phyloP scores from a whole-genome alignment of 2,113 vertebrate species.

The Thamnophis sirtalis region DNA sequence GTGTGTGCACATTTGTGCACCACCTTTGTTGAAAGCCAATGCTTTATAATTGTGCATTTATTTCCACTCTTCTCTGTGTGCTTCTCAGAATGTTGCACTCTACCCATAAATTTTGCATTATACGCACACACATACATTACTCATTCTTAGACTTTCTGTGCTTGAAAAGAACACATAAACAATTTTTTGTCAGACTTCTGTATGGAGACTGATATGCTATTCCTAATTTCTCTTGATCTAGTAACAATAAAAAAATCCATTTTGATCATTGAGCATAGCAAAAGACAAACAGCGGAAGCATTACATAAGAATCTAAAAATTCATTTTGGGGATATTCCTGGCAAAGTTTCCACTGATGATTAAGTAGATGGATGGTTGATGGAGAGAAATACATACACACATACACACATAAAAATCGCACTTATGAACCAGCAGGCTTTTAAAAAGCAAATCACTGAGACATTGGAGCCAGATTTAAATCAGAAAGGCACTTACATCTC shows the following conservation, averaged over 20 bases:
- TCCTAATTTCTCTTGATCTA: neutral
- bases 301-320: neutral
- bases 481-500: neutral
- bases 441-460: neutral
- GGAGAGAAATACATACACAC: neutral
- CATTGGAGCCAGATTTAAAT: neutral
- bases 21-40: conserved; percentile 34
- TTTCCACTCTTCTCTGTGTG: conserved; percentile 49
- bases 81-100: conserved; percentile 27
- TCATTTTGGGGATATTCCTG: neutral
- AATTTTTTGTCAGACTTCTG: neutral
- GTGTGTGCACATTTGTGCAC: conserved; percentile 45
- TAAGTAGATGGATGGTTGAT: neutral
- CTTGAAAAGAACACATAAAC: neutral
- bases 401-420: neutral
- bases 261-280: neutral
- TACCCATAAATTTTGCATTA: conserved; percentile 27
- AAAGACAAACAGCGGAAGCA: neutral
- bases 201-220: neutral
- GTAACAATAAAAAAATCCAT: neutral
- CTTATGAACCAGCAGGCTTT: neutral
- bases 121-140: neutral
- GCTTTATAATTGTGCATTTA: conserved; percentile 48
- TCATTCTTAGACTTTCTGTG: accelerated
- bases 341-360: neutral